Base-by-base conservation (phyloP, 2,888 invertebrate genomes). In the Hypsopygia costalis region DNA sequence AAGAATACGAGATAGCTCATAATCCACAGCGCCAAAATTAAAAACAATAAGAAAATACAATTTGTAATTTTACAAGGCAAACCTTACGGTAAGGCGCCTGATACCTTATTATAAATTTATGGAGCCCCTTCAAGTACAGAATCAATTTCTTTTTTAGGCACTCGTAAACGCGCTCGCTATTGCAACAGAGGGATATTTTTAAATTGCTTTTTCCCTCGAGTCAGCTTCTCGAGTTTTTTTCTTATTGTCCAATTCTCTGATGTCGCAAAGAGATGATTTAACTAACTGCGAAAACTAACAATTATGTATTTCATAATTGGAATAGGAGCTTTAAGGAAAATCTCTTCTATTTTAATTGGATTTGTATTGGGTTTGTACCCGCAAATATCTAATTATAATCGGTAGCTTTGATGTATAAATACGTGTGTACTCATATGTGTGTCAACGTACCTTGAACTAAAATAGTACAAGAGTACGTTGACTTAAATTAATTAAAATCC, bases 51-150 rank as follows among this genome's bases (percentile, higher is more conserved):
- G 21, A 38, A 25, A 11, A 38, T 22, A 32, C 0, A 1, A 22
- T 33, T 33, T 20, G 28, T 28, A 25, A 38, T 32, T 11, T 33
- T 7, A 4, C 10, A 33, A 16, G n/a, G n/a, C 25, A 37, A 22
- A 32, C 11, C 12, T 30, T 16, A 22, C 10, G 27, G 12, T 20
- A 33, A n/a, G 12, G 39, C 54, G 52, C 52, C 48, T 57, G 55
- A 57, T 58, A 55, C 41, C 49, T 52, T 51, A 58, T 65, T 63
- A 63, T 56, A 63, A 58, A 66, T 66, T 63, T 58, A 62, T 54
- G 55, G 49, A 48, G 49, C 53, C 58, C 56, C 33, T 58, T 62
- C 60, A 57, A 58, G 56, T 43, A 52, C 54, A 54, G 56, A 62
- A 58, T 44, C 56, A 57, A 62, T 64, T 59, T 62, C 57, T 60